phyloP scores from a whole-genome alignment of 2,797 vertebrate species.

The Rhinatrema bivittatum region DNA sequence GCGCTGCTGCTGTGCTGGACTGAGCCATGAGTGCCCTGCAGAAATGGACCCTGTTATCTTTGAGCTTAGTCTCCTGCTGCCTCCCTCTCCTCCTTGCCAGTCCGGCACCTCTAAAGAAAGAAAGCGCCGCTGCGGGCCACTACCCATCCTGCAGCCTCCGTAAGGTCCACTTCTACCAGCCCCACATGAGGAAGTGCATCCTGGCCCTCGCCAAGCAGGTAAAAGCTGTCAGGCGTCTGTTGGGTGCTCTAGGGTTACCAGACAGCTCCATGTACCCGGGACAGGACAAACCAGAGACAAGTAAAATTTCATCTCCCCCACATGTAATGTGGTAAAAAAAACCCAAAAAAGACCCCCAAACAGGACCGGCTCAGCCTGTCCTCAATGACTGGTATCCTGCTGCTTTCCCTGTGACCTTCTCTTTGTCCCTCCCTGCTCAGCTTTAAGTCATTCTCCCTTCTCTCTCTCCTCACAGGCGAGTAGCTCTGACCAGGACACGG shows the following conservation, averaged over 20 bases:
- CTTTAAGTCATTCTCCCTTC: background rate
- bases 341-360: too few relatives aligned
- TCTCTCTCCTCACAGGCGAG: constrained; percentile 47
- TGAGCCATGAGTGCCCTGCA: constrained; percentile 35
- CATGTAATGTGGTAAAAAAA: too few relatives aligned
- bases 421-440: background rate
- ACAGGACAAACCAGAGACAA: too few relatives aligned
- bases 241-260: accelerated
- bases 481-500: constrained; percentile 51
- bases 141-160: constrained; percentile 35
- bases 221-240: too few relatives aligned
- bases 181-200: constrained; percentile 43
- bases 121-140: background rate
- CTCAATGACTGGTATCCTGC: too few relatives aligned
- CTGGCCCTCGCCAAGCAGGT: constrained; percentile 48
- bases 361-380: too few relatives aligned
- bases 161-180: constrained; percentile 18
- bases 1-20: too few relatives aligned
- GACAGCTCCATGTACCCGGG: too few relatives aligned
- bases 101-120: constrained; percentile 14
- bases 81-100: constrained; percentile 30
- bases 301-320: too few relatives aligned
- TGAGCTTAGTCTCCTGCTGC: constrained; percentile 27
- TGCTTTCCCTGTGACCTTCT: accelerated
- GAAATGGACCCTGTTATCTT: constrained; percentile 12